phyloP scores from a whole-genome alignment of 2,888 invertebrate genomes.

The Poecilobothrus nobilitatus region DNA sequence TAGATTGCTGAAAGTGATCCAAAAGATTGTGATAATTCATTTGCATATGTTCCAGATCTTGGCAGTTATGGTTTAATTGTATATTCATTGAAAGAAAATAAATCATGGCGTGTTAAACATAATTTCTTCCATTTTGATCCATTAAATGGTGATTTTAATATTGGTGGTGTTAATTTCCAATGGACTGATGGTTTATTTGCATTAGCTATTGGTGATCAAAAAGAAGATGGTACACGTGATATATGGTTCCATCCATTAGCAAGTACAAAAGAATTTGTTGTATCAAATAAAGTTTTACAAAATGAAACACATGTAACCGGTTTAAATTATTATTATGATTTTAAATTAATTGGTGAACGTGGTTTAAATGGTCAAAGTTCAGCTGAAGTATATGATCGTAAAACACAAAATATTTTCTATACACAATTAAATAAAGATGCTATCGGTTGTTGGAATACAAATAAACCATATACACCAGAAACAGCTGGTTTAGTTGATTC shows the following conservation, averaged over 20 bases:
- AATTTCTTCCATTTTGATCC: conserved; percentile 81
- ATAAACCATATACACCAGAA: conserved; percentile 54
- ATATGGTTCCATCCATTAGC: conserved; percentile 77
- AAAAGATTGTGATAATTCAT: conserved; percentile 64
- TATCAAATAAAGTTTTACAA: conserved; percentile 62
- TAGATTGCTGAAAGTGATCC: conserved; percentile 63
- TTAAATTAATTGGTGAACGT: conserved; percentile 62
- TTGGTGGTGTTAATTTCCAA: conserved; percentile 72
- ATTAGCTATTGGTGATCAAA: conserved; percentile 56
- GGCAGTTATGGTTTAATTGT: conserved; percentile 69
- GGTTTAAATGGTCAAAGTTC: conserved; percentile 66
- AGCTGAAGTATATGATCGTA: conserved; percentile 60
- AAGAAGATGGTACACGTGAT: conserved; percentile 53
- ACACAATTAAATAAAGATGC: conserved; percentile 70
- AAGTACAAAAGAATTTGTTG: conserved; percentile 70
- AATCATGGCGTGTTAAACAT: conserved; percentile 70
- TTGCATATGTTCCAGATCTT: conserved; percentile 69
- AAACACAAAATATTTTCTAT: conserved; percentile 65
- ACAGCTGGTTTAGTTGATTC: conserved; percentile 59
- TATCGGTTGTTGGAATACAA: conserved; percentile 72
- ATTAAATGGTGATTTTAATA: conserved; percentile 62
- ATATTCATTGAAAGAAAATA: conserved; percentile 63
- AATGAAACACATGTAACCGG: conserved; percentile 63
- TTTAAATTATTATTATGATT: conserved; percentile 59
- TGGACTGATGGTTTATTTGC: conserved; percentile 80